Conservation (phyloP, 2,888 invertebrate species). For the Folsomia manolachei region DNA sequence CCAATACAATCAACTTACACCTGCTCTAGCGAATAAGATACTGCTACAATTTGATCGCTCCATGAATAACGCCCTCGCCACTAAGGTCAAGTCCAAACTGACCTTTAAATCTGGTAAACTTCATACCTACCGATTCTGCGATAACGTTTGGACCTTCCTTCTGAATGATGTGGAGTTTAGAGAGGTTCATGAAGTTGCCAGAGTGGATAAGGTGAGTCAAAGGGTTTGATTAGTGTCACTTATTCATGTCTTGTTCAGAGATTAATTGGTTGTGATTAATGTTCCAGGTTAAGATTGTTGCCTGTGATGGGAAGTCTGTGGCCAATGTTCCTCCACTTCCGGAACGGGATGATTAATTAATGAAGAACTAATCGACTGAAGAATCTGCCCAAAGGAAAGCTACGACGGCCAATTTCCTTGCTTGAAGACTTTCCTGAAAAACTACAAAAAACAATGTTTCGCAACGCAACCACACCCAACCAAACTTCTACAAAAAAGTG, state of each 20-base stretch:
- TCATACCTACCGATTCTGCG: constrained; percentile 86
- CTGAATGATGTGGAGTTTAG: constrained; percentile 95
- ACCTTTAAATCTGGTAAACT: constrained; percentile 77
- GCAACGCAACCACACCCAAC: too few species aligned
- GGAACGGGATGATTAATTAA: constrained; percentile 12
- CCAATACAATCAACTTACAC: constrained; percentile 72
- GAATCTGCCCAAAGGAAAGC: too few species aligned
- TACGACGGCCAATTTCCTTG: too few species aligned
- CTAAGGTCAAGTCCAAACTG: constrained; percentile 78
- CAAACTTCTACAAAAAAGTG: too few species aligned
- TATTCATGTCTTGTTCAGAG: too few species aligned
- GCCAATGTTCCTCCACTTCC: constrained; percentile 13
- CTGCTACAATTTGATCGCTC: constrained; percentile 94
- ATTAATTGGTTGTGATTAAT: background rate
- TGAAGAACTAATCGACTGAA: too few species aligned
- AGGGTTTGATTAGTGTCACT: too few species aligned
- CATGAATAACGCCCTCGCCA: constrained; percentile 89
- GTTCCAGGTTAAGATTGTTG: constrained; percentile 83
- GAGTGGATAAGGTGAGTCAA: constrained; percentile 71
- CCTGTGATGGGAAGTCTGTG: constrained; percentile 82
- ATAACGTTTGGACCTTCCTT: constrained; percentile 99
- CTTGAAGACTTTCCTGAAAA: too few species aligned
- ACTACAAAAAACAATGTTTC: too few species aligned
- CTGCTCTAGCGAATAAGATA: constrained; percentile 87
- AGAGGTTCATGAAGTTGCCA: constrained; percentile 88